Evolutionary conservation across 2,797 vertebrate species (phyloP).

Genomic region (Avahi laniger): DNA sequence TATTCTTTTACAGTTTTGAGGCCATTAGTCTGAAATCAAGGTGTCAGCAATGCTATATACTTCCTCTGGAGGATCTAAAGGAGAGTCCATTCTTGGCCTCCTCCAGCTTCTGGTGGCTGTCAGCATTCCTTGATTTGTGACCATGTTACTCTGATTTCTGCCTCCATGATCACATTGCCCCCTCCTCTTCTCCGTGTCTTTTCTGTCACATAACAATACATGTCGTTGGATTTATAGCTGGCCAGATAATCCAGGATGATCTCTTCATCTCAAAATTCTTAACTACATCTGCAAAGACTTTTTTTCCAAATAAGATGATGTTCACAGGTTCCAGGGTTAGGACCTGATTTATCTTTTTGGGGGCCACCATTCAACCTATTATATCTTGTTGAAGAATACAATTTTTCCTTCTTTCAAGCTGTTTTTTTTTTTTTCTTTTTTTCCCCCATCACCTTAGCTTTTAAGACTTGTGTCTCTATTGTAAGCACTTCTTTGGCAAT

Average conservation of each 20-base stretch:
- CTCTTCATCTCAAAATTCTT: neutral
- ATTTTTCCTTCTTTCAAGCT: neutral
- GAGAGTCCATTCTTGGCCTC: neutral
- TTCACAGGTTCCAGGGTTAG: neutral
- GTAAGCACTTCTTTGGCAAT: slow-evolving; percentile 6
- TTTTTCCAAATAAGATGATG: neutral
- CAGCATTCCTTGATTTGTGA: neutral
- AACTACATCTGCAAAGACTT: neutral
- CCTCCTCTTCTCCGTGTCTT: neutral
- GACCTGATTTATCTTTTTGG: neutral
- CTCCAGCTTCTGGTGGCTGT: neutral
- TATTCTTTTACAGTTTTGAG: neutral
- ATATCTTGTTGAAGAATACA: neutral
- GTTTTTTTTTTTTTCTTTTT: neutral
- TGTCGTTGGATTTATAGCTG: neutral
- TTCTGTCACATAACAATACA: neutral
- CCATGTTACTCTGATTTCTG: neutral
- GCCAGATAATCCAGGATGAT: neutral
- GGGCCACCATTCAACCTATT: neutral
- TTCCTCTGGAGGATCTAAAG: neutral
- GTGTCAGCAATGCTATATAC: neutral
- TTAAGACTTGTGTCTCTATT: neutral
- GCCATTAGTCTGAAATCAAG: neutral
- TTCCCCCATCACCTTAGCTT: neutral
- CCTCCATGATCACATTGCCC: neutral